Evolutionary conservation across 2,797 vertebrate genomes (phyloP).

Genomic region (Hyperoplus immaculatus): DNA sequence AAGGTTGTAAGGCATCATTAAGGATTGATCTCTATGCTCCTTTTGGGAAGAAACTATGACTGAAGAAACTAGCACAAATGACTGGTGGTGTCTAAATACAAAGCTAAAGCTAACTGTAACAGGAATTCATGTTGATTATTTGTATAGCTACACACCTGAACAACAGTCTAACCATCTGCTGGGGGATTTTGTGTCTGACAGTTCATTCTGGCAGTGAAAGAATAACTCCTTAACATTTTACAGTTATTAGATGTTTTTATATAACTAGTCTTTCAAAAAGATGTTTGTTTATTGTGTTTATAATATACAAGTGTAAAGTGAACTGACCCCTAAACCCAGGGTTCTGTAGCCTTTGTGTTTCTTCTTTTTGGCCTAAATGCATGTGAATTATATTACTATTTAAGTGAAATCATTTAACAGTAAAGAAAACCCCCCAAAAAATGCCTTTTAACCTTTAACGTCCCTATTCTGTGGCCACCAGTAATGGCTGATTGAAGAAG

Average conservation of each 20-base stretch:
- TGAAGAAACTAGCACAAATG: constrained; percentile 1
- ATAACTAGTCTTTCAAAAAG: background rate
- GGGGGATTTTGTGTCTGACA: background rate
- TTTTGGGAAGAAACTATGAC: background rate
- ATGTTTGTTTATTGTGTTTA: background rate
- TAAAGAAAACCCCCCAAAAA: background rate
- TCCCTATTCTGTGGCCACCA: background rate
- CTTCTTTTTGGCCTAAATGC: background rate
- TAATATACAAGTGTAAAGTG: background rate
- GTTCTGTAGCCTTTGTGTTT: background rate
- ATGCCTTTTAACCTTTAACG: background rate
- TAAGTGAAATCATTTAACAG: background rate
- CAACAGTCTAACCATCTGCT: background rate
- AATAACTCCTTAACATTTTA: background rate
- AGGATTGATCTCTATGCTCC: background rate
- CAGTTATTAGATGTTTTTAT: background rate
- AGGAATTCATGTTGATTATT: background rate
- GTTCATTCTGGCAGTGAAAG: background rate
- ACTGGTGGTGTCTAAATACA: background rate
- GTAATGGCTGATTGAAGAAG: background rate
- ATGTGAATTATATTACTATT: background rate
- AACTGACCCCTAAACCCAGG: background rate
- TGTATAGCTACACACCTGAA: background rate
- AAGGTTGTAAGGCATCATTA: background rate
- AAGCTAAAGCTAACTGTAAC: background rate